Base-by-base conservation (phyloP, 2,113 vertebrate genomes). In the Atrichornis clamosus region DNA sequence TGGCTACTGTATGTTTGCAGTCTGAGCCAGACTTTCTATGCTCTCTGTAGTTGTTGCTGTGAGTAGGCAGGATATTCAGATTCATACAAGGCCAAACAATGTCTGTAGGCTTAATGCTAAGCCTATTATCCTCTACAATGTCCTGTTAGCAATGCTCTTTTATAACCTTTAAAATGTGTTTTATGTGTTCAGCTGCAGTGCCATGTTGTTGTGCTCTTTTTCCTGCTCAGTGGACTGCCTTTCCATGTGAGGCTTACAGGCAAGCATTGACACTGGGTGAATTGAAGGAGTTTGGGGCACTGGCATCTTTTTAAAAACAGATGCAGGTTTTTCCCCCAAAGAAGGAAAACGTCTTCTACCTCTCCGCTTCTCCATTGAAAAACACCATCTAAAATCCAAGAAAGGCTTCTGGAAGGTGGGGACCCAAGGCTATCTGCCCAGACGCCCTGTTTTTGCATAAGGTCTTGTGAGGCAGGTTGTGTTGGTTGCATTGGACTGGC, bases 31-130 rank as follows among this genome's bases (percentile, higher is more conserved):
- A 35, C 68, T 86, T 95, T 69, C 49, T 77, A 46, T 69, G 63
- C 70, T 87, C 73, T 80, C 37, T 60, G 69, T 72, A 72, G 52
- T 50, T 70, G 26, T 67, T 84, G 24, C 58, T 89, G 58, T 69
- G 93, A 96, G 93, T 96, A 60, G 93, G 96, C 87, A 96, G 95
- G 85, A 65, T 91, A 91, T 96, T 93, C 85, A 91, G 47, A 90
- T 86, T 90, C 59, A 74, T 44, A 86, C 76, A 83, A 95, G 90
- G 95, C 92, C 87, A 86, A 91, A 94, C 87, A 96, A 96, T 80
- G 68, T 88, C 78, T 24, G 11, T 86, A 88, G 72, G 85, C 82
- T 94, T 95, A 95, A 67, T 88, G 91, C 85, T 94, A 93, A 96
- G 91, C 91, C 65, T 96, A 77, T 96, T 96, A 88, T 67, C 67